Evolutionary conservation across 2,113 vertebrate species (phyloP).

Genomic region (Oxyruncus cristatus): DNA sequence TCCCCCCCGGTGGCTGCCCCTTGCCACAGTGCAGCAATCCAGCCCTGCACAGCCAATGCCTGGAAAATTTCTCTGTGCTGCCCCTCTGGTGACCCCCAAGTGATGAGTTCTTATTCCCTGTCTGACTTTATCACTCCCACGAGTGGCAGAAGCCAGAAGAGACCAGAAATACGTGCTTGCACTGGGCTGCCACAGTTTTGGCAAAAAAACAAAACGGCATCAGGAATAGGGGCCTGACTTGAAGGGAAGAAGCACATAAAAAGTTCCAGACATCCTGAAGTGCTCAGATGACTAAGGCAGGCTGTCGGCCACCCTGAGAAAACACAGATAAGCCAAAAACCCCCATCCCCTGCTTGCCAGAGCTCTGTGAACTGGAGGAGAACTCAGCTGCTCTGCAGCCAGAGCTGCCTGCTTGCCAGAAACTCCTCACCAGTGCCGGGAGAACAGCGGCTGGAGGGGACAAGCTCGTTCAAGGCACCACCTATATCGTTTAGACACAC

Average conservation of each 20-base stretch:
- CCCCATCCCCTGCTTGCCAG: background rate
- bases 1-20: background rate
- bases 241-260: background rate
- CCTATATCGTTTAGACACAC: background rate
- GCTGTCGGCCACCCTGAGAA: background rate
- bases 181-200: background rate
- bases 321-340: constrained; percentile 29
- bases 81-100: background rate
- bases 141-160: background rate
- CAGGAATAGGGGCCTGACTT: background rate
- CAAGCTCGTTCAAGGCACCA: background rate
- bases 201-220: background rate
- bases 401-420: background rate
- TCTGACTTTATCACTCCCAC: constrained; percentile 5
- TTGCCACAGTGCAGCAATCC: background rate
- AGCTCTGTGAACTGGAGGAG: background rate
- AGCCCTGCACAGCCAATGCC: background rate
- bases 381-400: background rate
- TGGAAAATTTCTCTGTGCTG: background rate
- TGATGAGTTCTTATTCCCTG: background rate
- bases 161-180: background rate
- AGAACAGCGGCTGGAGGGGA: background rate
- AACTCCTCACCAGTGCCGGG: background rate
- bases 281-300: background rate
- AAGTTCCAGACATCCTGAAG: constrained; percentile 23